phyloP scores from a whole-genome alignment of 2,113 vertebrate genomes.

The Percina caprodes region DNA sequence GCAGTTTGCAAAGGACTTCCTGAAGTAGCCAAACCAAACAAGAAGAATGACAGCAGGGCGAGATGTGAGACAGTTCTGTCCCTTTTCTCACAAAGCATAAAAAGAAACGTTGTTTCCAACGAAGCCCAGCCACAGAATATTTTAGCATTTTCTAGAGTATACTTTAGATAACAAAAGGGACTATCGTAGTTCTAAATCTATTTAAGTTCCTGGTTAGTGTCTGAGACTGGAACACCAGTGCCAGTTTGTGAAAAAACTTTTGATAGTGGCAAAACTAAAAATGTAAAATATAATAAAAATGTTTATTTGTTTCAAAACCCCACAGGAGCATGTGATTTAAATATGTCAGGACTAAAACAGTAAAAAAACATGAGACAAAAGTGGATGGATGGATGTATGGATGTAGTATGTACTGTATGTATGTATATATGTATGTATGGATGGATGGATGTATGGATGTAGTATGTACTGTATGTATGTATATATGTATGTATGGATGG shows the following conservation, averaged over 20 bases:
- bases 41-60: slow-evolving; percentile 41
- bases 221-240: neutral
- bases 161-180: neutral
- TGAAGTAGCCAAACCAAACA: slow-evolving; percentile 83
- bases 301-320: neutral
- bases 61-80: slow-evolving; percentile 27
- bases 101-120: slow-evolving; percentile 28
- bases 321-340: neutral
- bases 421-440: too few species aligned
- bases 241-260: too few species aligned
- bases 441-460: too few species aligned
- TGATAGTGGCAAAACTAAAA: neutral
- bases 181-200: neutral
- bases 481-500: too few species aligned
- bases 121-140: neutral
- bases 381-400: too few species aligned
- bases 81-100: slow-evolving; percentile 14
- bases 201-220: slow-evolving; percentile 27
- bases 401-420: too few species aligned
- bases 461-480: too few species aligned
- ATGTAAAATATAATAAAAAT: neutral
- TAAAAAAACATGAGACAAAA: too few species aligned
- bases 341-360: neutral
- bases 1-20: slow-evolving; percentile 80
- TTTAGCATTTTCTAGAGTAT: neutral